A percentile compares a stretch with the other conserved stretches of the same genome.
Evolutionary conservation across 1,140 invertebrate species (phyloP).

Genomic region (Bombus affinis): DNA sequence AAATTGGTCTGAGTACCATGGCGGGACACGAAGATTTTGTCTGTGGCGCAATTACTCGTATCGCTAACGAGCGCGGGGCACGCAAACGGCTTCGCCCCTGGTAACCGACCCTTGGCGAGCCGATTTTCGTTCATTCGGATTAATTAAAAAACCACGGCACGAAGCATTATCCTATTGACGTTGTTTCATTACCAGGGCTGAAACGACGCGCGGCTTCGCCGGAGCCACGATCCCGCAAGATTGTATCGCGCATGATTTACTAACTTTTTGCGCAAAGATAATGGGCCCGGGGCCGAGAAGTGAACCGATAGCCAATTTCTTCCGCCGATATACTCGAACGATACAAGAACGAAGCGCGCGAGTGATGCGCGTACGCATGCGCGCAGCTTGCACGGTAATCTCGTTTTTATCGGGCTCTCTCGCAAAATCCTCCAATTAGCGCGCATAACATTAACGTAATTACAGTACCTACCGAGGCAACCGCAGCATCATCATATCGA

Average conservation of each 20-base stretch:
- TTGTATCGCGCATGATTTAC: conserved; percentile 64
- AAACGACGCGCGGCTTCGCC: not conserved
- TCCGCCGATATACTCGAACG: conserved; percentile 12
- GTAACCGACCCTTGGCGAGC: no score
- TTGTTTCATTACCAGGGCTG: conserved; percentile 27
- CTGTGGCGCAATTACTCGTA: not conserved
- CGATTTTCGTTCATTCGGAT: conserved; percentile 16
- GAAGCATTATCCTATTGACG: conserved; percentile 34
- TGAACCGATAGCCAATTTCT: conserved; percentile 73
- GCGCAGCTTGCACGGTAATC: conserved; percentile 61
- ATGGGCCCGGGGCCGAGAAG: conserved; percentile 47
- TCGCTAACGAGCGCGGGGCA: conserved; percentile 8
- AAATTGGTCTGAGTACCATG: not conserved
- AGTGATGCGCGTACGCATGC: conserved; percentile 17
- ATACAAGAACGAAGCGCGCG: not conserved
- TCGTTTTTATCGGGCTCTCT: conserved; percentile 74
- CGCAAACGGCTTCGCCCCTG: not conserved
- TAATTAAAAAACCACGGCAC: conserved; percentile 25
- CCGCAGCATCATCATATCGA: conserved; percentile 59
- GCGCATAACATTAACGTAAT: conserved; percentile 78
- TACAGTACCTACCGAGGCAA: conserved; percentile 67
- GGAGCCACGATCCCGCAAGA: conserved; percentile 19
- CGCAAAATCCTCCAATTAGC: conserved; percentile 75
- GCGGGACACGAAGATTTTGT: not conserved
- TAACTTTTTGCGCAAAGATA: conserved; percentile 52